phyloP scores from a whole-genome alignment of 2,888 invertebrate genomes.

The Phytoseiulus persimilis region DNA sequence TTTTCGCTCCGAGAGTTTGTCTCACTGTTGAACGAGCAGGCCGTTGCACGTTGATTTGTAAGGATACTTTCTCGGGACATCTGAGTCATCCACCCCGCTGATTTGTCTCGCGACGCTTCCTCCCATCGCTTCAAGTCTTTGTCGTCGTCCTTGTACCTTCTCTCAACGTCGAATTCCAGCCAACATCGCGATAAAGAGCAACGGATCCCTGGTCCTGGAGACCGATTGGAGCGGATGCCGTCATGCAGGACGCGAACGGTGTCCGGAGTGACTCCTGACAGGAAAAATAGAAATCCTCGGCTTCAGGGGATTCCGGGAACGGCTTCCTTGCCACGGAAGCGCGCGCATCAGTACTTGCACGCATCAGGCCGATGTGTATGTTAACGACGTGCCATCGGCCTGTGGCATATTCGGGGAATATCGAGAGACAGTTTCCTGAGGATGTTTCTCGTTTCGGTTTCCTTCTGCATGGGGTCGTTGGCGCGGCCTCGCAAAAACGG shows the following conservation, averaged over 20 bases:
- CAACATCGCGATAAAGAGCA: not conserved
- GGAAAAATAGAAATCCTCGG: not conserved
- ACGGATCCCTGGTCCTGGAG: not conserved
- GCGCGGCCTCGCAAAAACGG: not conserved
- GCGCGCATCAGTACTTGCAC: not conserved
- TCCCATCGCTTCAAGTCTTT: too few species aligned
- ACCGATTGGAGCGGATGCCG: not conserved
- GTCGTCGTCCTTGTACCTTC: too few species aligned
- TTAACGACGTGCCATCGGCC: not conserved
- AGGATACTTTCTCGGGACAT: not conserved
- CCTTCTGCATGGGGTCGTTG: not conserved
- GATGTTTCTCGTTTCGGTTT: not conserved
- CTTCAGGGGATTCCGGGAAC: not conserved
- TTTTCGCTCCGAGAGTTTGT: not conserved
- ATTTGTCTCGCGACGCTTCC: not conserved
- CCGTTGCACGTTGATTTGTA: not conserved
- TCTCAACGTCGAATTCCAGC: not conserved
- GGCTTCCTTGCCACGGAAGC: too few species aligned
- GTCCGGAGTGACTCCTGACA: not conserved
- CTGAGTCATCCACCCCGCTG: not conserved
- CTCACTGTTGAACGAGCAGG: not conserved
- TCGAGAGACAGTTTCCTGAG: not conserved
- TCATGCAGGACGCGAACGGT: not conserved
- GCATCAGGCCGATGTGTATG: not conserved
- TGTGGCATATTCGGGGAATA: not conserved